These are phyloP conservation scores for Diadumene lineata DNA, from an alignment of 92 coral and sea anemone genomes.

Conservation along the genomic window DNA sequence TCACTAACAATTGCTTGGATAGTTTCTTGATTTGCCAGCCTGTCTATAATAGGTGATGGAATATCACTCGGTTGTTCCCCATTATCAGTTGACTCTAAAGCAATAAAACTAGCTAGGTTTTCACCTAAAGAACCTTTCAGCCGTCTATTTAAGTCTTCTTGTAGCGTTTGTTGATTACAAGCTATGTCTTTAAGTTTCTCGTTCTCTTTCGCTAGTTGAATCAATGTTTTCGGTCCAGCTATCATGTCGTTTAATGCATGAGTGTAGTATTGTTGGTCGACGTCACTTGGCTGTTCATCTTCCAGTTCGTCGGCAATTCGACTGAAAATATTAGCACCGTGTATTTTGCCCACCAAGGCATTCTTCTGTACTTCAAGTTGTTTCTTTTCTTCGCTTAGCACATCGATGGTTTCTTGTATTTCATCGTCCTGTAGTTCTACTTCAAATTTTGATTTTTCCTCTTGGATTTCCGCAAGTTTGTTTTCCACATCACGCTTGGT, in stretches of 20 bases:
- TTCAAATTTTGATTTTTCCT: conserved; percentile 44
- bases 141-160: conserved; percentile 29
- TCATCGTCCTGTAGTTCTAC: conserved; percentile 65
- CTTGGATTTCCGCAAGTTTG: conserved; percentile 46
- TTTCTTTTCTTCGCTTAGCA: conserved; percentile 32
- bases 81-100: neutral
- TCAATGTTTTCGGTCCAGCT: conserved; percentile 54
- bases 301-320: conserved; percentile 34
- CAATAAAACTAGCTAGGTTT: conserved; percentile 27
- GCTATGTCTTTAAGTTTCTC: conserved; percentile 46
- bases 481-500: conserved; percentile 31
- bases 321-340: conserved; percentile 30
- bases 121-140: conserved; percentile 61
- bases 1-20: conserved; percentile 52
- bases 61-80: conserved; percentile 12
- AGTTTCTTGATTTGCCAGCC: conserved; percentile 34
- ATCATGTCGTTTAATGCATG: conserved; percentile 43
- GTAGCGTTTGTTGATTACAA: conserved; percentile 39
- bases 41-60: conserved; percentile 17
- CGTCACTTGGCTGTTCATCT: conserved; percentile 16
- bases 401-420: conserved; percentile 44
- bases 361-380: conserved; percentile 43
- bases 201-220: conserved; percentile 55
- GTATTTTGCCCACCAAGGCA: conserved; percentile 38
- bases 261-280: conserved; percentile 34